These are phyloP conservation scores for Magallana angulata DNA, from an alignment of 1,140 invertebrate species.

Conservation along the genomic window DNA sequence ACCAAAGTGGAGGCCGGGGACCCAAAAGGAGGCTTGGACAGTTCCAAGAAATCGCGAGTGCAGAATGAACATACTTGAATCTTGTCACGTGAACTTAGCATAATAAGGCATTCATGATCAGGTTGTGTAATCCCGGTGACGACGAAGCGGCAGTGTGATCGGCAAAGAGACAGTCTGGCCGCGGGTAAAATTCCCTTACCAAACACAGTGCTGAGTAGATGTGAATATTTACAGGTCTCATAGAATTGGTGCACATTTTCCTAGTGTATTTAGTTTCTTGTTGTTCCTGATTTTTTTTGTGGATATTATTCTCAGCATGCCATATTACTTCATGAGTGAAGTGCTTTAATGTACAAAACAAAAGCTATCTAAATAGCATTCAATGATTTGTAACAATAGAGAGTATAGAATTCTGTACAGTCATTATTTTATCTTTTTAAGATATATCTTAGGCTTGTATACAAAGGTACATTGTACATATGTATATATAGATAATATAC, in stretches of 20 bases:
- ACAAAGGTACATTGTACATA: background rate
- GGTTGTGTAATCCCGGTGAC: background rate
- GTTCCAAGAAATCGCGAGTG: background rate
- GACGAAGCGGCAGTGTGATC: no score
- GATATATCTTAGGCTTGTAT: no score
- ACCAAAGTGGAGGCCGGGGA: conserved; percentile 82
- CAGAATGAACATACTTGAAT: conserved; percentile 11
- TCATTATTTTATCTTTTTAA: no score
- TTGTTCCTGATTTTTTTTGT: background rate
- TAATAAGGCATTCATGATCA: background rate
- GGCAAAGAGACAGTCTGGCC: no score
- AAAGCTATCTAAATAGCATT: no score
- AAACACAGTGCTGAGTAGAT: no score
- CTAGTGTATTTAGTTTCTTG: background rate
- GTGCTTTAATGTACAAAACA: no score
- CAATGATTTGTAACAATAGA: no score
- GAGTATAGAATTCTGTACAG: no score
- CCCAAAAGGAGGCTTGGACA: conserved; percentile 68
- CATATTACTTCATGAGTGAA: background rate
- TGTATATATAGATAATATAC: background rate
- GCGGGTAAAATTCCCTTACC: no score
- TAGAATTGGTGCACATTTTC: background rate
- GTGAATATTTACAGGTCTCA: background rate
- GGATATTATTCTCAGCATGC: background rate
- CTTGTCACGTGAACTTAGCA: background rate